Evolutionary conservation across 2,113 vertebrate genomes (phyloP).

Genomic region (Mobula hypostoma): DNA sequence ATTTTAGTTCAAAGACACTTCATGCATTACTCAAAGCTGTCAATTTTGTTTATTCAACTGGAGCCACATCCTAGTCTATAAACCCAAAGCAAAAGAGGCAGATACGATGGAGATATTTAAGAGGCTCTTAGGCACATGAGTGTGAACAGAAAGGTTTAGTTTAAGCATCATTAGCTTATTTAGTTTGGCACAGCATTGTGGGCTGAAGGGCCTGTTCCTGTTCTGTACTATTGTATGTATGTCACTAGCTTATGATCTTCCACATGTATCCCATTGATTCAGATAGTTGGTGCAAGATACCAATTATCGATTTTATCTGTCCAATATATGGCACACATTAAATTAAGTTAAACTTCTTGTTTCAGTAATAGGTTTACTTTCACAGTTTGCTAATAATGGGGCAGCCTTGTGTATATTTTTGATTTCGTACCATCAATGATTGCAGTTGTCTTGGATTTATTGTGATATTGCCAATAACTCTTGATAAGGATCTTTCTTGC

Average conservation of each 20-base stretch:
- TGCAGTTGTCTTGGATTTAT: neutral
- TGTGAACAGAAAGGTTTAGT: too few species aligned
- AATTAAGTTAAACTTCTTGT: neutral
- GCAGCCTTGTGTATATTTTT: neutral
- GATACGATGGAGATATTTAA: too few species aligned
- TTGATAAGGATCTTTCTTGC: neutral
- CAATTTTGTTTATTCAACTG: neutral
- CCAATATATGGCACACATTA: neutral
- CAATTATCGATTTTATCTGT: neutral
- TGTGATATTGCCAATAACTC: neutral
- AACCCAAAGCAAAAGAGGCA: neutral
- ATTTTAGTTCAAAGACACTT: too few species aligned
- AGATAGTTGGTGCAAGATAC: neutral
- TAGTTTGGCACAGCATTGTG: too few species aligned
- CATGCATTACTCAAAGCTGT: neutral
- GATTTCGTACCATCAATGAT: neutral
- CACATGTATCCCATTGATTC: neutral
- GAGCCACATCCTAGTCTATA: too few species aligned
- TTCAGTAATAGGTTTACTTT: neutral
- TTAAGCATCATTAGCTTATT: too few species aligned
- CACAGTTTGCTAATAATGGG: too few species aligned
- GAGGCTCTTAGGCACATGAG: too few species aligned
- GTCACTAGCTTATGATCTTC: too few species aligned
- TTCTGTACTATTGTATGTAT: neutral
- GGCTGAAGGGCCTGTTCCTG: too few species aligned